Evolutionary conservation across 30 jellyfish, hydroid and myxozoan genomes (phyloP).

Genomic region (Pelagia noctiluca): DNA sequence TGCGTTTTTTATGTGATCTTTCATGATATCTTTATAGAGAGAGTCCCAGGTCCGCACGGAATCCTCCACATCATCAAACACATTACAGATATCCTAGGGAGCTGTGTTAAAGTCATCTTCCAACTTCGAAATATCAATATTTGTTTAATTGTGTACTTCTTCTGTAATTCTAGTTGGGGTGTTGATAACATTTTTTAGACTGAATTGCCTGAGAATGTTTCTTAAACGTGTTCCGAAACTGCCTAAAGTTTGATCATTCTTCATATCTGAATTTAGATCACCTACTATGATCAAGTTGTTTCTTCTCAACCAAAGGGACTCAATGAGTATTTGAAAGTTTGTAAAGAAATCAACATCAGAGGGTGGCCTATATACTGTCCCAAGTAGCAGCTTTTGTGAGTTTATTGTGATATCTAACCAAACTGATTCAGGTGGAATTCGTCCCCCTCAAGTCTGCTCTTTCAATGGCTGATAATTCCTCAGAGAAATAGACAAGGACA

Average conservation of each 20-base stretch:
- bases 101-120: neutral
- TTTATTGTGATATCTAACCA: slow-evolving; percentile 16
- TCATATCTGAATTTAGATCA: slow-evolving; percentile 21
- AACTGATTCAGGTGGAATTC: slow-evolving; percentile 8
- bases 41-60: slow-evolving; percentile 29
- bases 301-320: slow-evolving; percentile 16
- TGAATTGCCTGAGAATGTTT: neutral
- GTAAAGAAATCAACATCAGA: neutral
- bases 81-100: slow-evolving; percentile 16
- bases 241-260: slow-evolving; percentile 5
- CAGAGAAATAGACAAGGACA: slow-evolving; percentile 1
- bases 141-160: neutral
- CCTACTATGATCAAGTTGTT: slow-evolving; percentile 18
- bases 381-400: slow-evolving; percentile 14
- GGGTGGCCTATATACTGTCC: slow-evolving; percentile 17
- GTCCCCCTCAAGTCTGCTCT: neutral
- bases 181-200: slow-evolving; percentile 9
- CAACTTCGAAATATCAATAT: neutral
- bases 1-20: slow-evolving; percentile 32
- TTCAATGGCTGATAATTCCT: neutral
- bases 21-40: slow-evolving; percentile 31
- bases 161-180: slow-evolving; percentile 12
- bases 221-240: neutral
- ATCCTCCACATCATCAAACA: slow-evolving; percentile 56
- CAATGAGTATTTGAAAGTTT: neutral